A percentile compares a stretch with the other conserved stretches of the same genome.
These are phyloP conservation scores for Matsumyia berberina DNA, from an alignment of 2,888 invertebrate genomes.

Conservation along the genomic window DNA sequence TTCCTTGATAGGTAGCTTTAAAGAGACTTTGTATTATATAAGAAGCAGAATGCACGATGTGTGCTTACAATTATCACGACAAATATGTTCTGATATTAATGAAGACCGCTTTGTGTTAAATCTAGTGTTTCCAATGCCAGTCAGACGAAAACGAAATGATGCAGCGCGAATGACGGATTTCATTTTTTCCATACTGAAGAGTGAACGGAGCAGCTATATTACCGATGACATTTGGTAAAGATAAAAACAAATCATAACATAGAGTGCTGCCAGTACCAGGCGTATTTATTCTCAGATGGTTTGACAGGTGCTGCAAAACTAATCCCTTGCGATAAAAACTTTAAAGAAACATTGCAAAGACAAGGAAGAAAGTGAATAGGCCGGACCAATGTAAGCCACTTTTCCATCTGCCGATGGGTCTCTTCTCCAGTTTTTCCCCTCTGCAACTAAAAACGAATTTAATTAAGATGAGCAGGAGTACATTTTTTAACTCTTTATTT, in stretches of 20 bases:
- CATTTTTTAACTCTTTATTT: slow-evolving; percentile 54
- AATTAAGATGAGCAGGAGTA: no score
- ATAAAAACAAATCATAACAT: background rate
- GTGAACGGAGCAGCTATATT: slow-evolving; percentile 41
- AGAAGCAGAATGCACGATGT: background rate
- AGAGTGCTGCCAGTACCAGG: slow-evolving; percentile 39
- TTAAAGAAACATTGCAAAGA: slow-evolving; percentile 90
- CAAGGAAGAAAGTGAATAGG: slow-evolving; percentile 89
- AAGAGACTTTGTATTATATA: background rate
- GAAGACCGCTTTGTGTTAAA: slow-evolving; percentile 17
- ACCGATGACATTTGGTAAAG: background rate
- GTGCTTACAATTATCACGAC: slow-evolving; percentile 43
- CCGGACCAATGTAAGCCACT: background rate
- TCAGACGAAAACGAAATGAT: slow-evolving; percentile 47
- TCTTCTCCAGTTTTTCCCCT: background rate
- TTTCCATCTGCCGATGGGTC: slow-evolving; percentile 1
- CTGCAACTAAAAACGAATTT: slow-evolving; percentile 17
- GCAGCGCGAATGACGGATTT: slow-evolving; percentile 63
- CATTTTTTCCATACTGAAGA: slow-evolving; percentile 49
- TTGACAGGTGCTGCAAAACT: background rate
- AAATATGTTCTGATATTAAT: slow-evolving; percentile 18
- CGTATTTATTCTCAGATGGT: no score
- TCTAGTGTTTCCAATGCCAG: slow-evolving; percentile 19
- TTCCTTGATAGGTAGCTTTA: slow-evolving; percentile 21
- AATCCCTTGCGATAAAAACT: slow-evolving; percentile 88